Evolutionary conservation across 2,797 vertebrate species (phyloP), one percentile per base, ranked within the genome.

Genomic region (Lepus oiostolus): DNA sequence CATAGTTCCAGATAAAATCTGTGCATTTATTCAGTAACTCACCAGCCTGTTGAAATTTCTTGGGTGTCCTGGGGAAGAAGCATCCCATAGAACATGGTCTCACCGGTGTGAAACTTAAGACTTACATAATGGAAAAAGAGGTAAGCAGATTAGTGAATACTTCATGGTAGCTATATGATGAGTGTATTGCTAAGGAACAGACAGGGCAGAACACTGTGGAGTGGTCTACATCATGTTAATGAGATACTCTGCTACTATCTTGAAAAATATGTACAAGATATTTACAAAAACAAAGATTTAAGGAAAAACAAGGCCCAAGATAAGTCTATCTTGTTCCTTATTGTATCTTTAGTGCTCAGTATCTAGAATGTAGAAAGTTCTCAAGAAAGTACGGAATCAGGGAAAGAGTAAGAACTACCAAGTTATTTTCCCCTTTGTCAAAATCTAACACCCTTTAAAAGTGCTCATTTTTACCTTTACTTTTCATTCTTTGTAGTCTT

Each of bases 1-100:
- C 52, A 70, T 50, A 77, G 35, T 85, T 92, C 52, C 14, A 58
- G 38, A 22, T 92, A 68, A 91, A 91, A 77, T 85, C 28, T 77
- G 4, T 85, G 62, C 50, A 70, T 68, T 52, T 70, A 47, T 60
- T 70, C 52, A 76, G 19, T 84, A 26, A 67, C 50, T 91, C 28
- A 76, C 47, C 28, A 58, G 11, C 22, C 24, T 82, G 16, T 77
- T 85, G 17, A 77, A 85, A 77, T 85, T 77, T 77, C 38, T 12
- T 11, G 82, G 47, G 63, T 35, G 28, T 60, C 30, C 8, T 70
- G 22, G 7, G 52, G 52, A 30, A 14, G 47, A 67, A 30, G 72
- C 47, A 38, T 75, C 60, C 8, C 47, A 21, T 85, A 85, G 85
- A 52, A 70, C 17, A n/a, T 92, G 17, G 35, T 60, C 65, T 35